These are phyloP conservation scores for Cyclina sinensis DNA, from an alignment of 1,140 invertebrate species.

Conservation along the genomic window DNA sequence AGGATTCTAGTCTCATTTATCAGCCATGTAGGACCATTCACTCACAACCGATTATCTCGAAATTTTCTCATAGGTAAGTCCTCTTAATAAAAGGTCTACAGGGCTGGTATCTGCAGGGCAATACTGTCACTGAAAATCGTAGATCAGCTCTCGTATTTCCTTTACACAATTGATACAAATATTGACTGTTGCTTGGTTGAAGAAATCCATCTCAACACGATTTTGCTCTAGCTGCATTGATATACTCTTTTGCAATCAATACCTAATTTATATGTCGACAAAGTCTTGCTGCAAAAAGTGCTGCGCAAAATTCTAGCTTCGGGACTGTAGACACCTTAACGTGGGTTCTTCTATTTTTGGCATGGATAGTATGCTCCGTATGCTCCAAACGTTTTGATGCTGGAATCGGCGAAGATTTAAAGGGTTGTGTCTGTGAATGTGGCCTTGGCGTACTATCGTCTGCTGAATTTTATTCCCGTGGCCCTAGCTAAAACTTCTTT, in stretches of 20 bases:
- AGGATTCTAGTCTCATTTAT: no score
- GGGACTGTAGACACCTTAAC: conserved; percentile 17
- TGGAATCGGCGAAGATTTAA: conserved; percentile 24
- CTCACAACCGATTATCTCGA: no score
- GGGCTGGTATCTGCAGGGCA: no score
- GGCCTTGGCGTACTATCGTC: neutral
- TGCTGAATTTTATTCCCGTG: neutral
- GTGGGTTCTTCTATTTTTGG: neutral
- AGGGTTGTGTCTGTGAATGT: neutral
- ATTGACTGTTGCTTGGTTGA: neutral
- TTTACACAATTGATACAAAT: neutral
- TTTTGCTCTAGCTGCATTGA: conserved; percentile 19
- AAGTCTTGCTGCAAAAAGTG: conserved; percentile 6
- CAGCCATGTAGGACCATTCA: no score
- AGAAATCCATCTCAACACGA: neutral
- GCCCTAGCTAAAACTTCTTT: neutral
- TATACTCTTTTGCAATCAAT: neutral
- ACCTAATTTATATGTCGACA: neutral
- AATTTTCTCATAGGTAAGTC: no score
- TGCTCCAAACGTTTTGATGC: neutral
- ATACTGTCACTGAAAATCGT: no score
- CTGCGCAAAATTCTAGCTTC: conserved; percentile 14
- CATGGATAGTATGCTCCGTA: neutral
- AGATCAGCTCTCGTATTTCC: neutral
- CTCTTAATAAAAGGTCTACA: no score